phyloP scores from a whole-genome alignment of 2,113 vertebrate genomes.

The Ascaphus truei region DNA sequence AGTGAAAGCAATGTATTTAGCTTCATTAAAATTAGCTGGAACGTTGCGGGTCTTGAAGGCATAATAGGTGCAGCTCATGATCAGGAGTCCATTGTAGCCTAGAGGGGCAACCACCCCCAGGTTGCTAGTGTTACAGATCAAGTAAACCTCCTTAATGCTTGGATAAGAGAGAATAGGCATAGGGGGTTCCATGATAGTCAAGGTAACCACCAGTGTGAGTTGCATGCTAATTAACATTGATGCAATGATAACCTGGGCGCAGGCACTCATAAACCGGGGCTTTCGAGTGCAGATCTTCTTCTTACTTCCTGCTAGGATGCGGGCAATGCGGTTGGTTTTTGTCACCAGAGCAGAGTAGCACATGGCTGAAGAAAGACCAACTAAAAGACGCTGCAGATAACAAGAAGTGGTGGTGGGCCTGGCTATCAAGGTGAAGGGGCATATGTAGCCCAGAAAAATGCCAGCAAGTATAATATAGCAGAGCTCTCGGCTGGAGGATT shows the following conservation, averaged over 20 bases:
- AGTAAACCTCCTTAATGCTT: conserved; percentile 91
- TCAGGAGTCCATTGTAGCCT: conserved; percentile 95
- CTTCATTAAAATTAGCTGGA: conserved; percentile 97
- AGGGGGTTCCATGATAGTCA: conserved; percentile 94
- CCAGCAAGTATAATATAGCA: conserved; percentile 96
- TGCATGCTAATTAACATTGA: conserved; percentile 90
- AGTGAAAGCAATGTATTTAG: conserved; percentile 98
- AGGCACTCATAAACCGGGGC: conserved; percentile 96
- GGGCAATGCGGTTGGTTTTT: conserved; percentile 96
- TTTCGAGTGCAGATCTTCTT: conserved; percentile 99
- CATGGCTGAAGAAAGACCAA: conserved; percentile 95
- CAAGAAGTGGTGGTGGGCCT: conserved; percentile 87
- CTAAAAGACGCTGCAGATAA: conserved; percentile 92
- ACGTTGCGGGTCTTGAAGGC: conserved; percentile 98
- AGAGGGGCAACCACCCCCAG: conserved; percentile 91
- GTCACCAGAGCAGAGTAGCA: conserved; percentile 96
- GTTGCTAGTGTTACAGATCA: conserved; percentile 98
- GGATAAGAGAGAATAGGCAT: conserved; percentile 93
- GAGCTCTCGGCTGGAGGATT: conserved; percentile 95
- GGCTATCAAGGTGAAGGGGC: conserved; percentile 93
- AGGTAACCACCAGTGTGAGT: conserved; percentile 82
- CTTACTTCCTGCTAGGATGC: conserved; percentile 96
- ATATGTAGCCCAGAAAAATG: conserved; percentile 94
- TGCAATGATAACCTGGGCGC: conserved; percentile 93
- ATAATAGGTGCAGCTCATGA: conserved; percentile 98